Evolutionary conservation across 2,888 invertebrate genomes (phyloP), one percentile per base, ranked within the genome.

Genomic region (Watsonalla cultraria): DNA sequence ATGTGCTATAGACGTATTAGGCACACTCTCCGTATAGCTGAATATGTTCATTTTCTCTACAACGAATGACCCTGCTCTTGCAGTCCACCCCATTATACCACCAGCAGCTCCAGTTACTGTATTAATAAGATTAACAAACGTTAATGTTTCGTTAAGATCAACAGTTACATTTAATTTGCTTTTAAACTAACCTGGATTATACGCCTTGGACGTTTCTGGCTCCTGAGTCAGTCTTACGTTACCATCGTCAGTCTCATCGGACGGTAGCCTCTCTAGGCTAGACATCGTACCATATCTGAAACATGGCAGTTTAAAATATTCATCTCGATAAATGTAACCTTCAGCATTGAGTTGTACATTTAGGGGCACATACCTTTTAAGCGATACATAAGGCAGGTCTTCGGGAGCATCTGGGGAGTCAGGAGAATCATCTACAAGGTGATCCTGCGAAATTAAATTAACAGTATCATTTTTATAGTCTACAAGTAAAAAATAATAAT

Each of bases 31-130:
- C 2, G 90, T 86, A 57, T 90, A 90, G 64, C 89, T 91, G 60
- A 91, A 90, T 42, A 91, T 88, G 57, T 90, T 91, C 94, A 96
- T 96, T 78, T 96, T 96, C 66, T 96, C 96, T 5, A 95, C 95
- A 6, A 96, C 96, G 76, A 94, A 96, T 42, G 93, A 94, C 0
- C 96, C 96, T 6, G 96, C 96, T 57, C 95, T 91, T 7, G 95
- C 94, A 0, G 96, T 95, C 96, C 96, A 96, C 11, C 94, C 94
- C 83, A 93, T 90, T 7, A 93, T 87, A 7, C 93, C 92, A 15
- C 92, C 90, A 6, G 91, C 76, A 5, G 85, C 79, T 54, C 85
- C 84, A 47, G 77, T 70, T 15, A 78, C 83, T 82, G 59, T 5
- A 61, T 60, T 58, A 42, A 52, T 34, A 13, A 48, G 34, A 34